Evolutionary conservation across 2,888 invertebrate genomes (phyloP).

Genomic region (Agrochola macilenta): DNA sequence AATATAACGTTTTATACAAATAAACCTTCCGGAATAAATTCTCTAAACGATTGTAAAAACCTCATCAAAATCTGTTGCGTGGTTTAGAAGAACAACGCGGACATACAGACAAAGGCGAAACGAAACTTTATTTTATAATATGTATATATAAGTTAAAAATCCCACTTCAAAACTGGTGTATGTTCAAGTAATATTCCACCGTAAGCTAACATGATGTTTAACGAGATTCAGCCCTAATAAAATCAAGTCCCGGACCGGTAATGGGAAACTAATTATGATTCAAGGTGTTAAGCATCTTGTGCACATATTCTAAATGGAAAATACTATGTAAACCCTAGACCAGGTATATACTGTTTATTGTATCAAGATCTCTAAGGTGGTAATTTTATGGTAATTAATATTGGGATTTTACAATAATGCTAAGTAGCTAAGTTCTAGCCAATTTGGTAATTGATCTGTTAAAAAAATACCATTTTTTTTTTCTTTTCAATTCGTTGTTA

Average conservation of each 20-base stretch:
- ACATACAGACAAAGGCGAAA: too few relatives aligned
- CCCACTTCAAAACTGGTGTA: background rate
- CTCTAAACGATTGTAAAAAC: too few relatives aligned
- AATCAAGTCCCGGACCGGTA: conserved; percentile 57
- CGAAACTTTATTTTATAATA: too few relatives aligned
- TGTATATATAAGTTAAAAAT: background rate
- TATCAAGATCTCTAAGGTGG: conserved; percentile 6
- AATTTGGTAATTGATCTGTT: too few relatives aligned
- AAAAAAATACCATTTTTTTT: too few relatives aligned
- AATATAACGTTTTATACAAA: too few relatives aligned
- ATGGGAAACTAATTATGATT: conserved; percentile 64
- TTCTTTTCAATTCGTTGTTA: background rate
- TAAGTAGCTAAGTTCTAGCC: background rate
- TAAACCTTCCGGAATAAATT: too few relatives aligned
- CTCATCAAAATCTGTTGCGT: too few relatives aligned
- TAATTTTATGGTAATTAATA: background rate
- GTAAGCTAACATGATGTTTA: conserved; percentile 50
- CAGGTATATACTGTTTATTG: conserved; percentile 26
- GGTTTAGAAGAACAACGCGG: too few relatives aligned
- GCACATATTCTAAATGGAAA: conserved; percentile 32
- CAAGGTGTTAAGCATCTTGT: conserved; percentile 41
- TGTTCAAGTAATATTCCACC: conserved; percentile 24
- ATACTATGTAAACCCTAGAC: conserved; percentile 46
- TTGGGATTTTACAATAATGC: background rate
- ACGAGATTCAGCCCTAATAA: conserved; percentile 62